Evolutionary conservation across 2,888 invertebrate genomes (phyloP).

Genomic region (Xylota sylvarum): DNA sequence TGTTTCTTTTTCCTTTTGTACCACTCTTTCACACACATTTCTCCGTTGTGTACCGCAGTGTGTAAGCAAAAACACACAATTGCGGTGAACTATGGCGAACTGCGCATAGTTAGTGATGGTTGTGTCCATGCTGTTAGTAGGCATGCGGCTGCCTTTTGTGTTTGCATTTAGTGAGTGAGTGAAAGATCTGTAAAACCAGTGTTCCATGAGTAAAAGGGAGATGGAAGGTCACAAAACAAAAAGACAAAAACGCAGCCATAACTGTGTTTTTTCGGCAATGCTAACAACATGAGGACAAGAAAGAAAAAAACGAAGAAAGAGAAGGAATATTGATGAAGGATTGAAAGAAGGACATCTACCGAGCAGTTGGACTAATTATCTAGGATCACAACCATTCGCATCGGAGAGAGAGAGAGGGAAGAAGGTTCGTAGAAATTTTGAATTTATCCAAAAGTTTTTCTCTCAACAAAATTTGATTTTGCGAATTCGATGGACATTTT

Average conservation of each 20-base stretch:
- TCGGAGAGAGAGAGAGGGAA: neutral
- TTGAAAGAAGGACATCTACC: conserved; percentile 68
- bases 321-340: conserved; percentile 23
- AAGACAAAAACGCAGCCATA: conserved; percentile 52
- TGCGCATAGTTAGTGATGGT: conserved; percentile 74
- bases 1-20: conserved; percentile 13
- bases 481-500: neutral
- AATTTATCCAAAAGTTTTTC: conserved; percentile 5
- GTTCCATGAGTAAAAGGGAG: conserved; percentile 17
- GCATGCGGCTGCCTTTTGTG: conserved; percentile 61
- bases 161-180: conserved; percentile 46
- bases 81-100: conserved; percentile 68
- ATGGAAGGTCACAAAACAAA: conserved; percentile 3
- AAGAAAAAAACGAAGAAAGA: conserved; percentile 39
- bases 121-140: conserved; percentile 52
- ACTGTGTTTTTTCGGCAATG: conserved; percentile 50
- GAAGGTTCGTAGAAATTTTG: conserved; percentile 40
- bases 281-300: conserved; percentile 57
- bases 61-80: conserved; percentile 71
- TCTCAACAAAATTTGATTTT: neutral
- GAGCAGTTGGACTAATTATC: conserved; percentile 38
- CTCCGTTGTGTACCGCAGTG: conserved; percentile 52
- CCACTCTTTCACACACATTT: conserved; percentile 51
- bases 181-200: neutral
- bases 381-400: conserved; percentile 52